phyloP scores from a whole-genome alignment of 2,888 invertebrate genomes.

The Troilus luridus region DNA sequence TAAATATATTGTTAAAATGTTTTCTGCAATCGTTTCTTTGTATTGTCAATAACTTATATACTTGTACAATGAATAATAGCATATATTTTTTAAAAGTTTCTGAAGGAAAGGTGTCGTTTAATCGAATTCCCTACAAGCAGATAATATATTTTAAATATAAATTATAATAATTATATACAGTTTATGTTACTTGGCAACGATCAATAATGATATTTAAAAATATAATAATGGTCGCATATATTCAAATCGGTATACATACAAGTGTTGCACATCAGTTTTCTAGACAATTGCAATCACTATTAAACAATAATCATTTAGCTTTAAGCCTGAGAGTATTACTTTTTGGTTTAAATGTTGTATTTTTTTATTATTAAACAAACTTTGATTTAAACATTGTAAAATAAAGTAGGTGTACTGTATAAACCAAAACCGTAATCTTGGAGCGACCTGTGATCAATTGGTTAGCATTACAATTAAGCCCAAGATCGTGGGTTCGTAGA shows the following conservation, averaged over 20 bases:
- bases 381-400: too few species aligned
- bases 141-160: not conserved
- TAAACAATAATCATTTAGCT: too few species aligned
- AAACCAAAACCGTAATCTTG: too few species aligned
- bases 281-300: too few species aligned
- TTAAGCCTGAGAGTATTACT: too few species aligned
- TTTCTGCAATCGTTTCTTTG: not conserved
- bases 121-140: not conserved
- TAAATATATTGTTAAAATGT: not conserved
- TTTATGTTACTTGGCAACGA: not conserved
- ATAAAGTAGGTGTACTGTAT: too few species aligned
- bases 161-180: not conserved
- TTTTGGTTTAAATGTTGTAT: too few species aligned
- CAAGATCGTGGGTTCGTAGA: too few species aligned
- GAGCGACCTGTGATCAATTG: too few species aligned
- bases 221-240: not conserved
- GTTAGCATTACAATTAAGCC: too few species aligned
- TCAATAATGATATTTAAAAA: not conserved
- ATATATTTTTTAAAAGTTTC: not conserved
- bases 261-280: too few species aligned
- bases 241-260: not conserved
- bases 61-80: not conserved
- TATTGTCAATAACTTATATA: not conserved
- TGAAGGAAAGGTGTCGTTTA: not conserved
- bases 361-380: too few species aligned